Base-by-base conservation (phyloP, 2,797 vertebrate species). In the Nannoperca australis region DNA sequence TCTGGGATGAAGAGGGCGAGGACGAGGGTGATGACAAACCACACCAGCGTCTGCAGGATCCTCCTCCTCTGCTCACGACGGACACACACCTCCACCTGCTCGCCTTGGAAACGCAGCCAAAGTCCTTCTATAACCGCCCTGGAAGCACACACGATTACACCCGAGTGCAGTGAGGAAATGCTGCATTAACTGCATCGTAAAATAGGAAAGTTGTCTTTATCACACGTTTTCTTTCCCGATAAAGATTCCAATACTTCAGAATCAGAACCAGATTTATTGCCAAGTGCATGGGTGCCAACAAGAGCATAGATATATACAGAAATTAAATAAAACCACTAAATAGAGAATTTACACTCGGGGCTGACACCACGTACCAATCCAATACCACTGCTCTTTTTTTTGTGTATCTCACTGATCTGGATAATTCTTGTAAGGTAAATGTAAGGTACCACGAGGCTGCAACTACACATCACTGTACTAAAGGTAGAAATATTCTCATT, bases 1-100 rank as follows among this genome's bases (percentile, higher is more conserved):
- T 99, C 98, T 0, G 98, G 98, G 90, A 97, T 99, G 93, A 99
- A 99, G 76, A 99, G 96, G 0, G 97, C 98, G 17, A 99, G 95
- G 44, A 99, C 79, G 42, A 99, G 95, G 0, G 98, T 99, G 72
- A 97, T 82, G 3, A 95, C 90, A 82, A 99, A 99, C 98, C 98
- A 99, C 87, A 93, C 86, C 50, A 97, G 65, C 0, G 98, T 99
- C 94, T 97, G 97, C 60, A 97, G 84, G 62, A 98, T 84, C 6
- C 98, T 94, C 34, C 98, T 94, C 58, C 95, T 95, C 58, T 85
- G 92, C 85, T 99, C 98, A 8, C 96, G 96, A 1, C 92, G 93
- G 38, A 97, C 96, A 0, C 98, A 97, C 54, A 98, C 96, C 76
- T 99, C 98, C 87, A 99, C 95, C 0, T 96, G 94, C 83, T 96